Base-by-base conservation (phyloP, 2,113 vertebrate species). In the Herpailurus yagouaroundi region DNA sequence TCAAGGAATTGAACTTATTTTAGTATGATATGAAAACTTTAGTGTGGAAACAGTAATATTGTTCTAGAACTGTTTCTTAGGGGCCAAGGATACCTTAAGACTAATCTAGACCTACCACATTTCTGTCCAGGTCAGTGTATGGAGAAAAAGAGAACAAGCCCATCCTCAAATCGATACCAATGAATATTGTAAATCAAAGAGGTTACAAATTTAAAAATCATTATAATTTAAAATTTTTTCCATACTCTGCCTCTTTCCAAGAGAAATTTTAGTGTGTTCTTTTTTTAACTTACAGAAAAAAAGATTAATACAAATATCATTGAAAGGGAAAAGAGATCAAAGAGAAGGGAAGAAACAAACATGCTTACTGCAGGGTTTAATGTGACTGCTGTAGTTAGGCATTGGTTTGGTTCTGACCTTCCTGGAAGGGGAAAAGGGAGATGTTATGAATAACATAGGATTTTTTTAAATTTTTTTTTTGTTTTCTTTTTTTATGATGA, bases 401-500 rank as follows among this genome's bases (percentile, higher is more conserved):
- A 55, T 71, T n/a, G 29, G 4, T 93, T 91, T 97, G 73, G 15
- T 91, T 66, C 48, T 83, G 23, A 73, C 29, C 55, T 95, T 96
- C 79, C 73, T 89, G 68, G 33, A 25, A 91, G 57, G 5, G 2
- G 41, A 52, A 85, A 66, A 50, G 31, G 38, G 25, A 91, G 48
- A 38, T 18, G 18, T 23, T 85, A 33, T 27, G n/a, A 92, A 63
- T 73, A 85, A 36, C 3, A 41, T 71, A 9, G 57, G 21, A 3
- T 23, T 21, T 21, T 19, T 60, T 60, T 60, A 19, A n/a, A n/a
- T n/a, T 57, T 18, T 57, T 57, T 21, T 60, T 60, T 60, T 57
- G 55, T 60, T 60, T 60, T 23, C 2, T 60, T 25, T 60, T 57
- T 94, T 91, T 29, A 52, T 83, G 88, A 77, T 73, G 4, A 31